Conservation (phyloP, 1,140 invertebrate species). For the Hydropsyche tenuis region DNA sequence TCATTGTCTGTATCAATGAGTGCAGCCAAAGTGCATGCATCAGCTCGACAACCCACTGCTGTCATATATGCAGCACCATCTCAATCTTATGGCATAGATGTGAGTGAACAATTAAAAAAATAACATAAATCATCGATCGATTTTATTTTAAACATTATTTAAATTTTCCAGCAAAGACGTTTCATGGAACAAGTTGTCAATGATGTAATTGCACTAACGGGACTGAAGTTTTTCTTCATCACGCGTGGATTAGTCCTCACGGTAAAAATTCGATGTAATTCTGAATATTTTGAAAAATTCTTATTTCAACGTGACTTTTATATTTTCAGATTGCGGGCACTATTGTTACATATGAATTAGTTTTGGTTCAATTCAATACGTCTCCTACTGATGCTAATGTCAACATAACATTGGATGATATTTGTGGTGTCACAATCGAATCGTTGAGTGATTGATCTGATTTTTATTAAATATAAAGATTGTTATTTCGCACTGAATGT, state of each 20-base stretch:
- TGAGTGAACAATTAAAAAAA: conserved; percentile 49
- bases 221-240: conserved; percentile 69
- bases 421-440: conserved; percentile 26
- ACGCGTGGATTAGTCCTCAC: conserved; percentile 69
- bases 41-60: conserved; percentile 61
- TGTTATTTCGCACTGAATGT: no score
- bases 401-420: conserved; percentile 43
- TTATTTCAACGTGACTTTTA: neutral
- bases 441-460: neutral
- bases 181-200: conserved; percentile 66
- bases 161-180: conserved; percentile 62
- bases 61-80: conserved; percentile 65
- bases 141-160: neutral
- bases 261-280: conserved; percentile 53
- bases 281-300: conserved; percentile 44
- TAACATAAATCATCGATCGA: neutral
- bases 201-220: conserved; percentile 67
- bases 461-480: no score
- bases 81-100: conserved; percentile 64
- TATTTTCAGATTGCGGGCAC: conserved; percentile 62
- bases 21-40: conserved; percentile 64
- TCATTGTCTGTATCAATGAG: conserved; percentile 63
- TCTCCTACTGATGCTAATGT: conserved; percentile 37
- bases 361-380: conserved; percentile 53
- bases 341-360: conserved; percentile 70